These are phyloP conservation scores for Ptychoptera contaminata DNA, from an alignment of 2,888 invertebrate genomes.

Conservation along the genomic window DNA sequence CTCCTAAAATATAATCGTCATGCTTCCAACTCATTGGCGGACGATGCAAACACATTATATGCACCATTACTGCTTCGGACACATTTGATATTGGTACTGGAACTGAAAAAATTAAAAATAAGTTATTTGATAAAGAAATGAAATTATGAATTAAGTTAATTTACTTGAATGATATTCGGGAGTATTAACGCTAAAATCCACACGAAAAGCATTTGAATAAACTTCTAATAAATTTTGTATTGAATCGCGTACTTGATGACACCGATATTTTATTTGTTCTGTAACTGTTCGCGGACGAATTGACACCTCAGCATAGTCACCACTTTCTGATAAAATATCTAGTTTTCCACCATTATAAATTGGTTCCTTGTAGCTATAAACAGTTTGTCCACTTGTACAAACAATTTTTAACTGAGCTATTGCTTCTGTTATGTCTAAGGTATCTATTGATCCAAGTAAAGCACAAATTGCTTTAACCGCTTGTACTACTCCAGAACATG, in stretches of 20 bases:
- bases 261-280: slow-evolving; percentile 47
- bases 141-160: slow-evolving; percentile 13
- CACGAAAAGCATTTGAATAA: slow-evolving; percentile 69
- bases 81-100: slow-evolving; percentile 53
- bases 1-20: slow-evolving; percentile 71
- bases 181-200: slow-evolving; percentile 60
- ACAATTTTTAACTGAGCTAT: slow-evolving; percentile 35
- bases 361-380: slow-evolving; percentile 12
- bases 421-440: slow-evolving; percentile 67
- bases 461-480: slow-evolving; percentile 87
- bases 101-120: slow-evolving; percentile 32
- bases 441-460: slow-evolving; percentile 76
- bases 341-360: slow-evolving; percentile 30
- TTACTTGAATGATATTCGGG: slow-evolving; percentile 38
- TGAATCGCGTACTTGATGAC: slow-evolving; percentile 59
- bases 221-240: slow-evolving; percentile 71
- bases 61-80: slow-evolving; percentile 58
- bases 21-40: slow-evolving; percentile 63
- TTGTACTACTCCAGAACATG: slow-evolving; percentile 64
- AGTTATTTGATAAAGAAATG: slow-evolving; percentile 4
- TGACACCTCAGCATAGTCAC: slow-evolving; percentile 52
- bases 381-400: slow-evolving; percentile 23
- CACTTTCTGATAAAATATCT: slow-evolving; percentile 49
- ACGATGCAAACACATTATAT: slow-evolving; percentile 69
- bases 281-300: slow-evolving; percentile 39